A percentile compares a stretch with the other conserved stretches of the same genome.
These are phyloP conservation scores for Byasa hedistus DNA, from an alignment of 2,888 invertebrate species.

Conservation along the genomic window DNA sequence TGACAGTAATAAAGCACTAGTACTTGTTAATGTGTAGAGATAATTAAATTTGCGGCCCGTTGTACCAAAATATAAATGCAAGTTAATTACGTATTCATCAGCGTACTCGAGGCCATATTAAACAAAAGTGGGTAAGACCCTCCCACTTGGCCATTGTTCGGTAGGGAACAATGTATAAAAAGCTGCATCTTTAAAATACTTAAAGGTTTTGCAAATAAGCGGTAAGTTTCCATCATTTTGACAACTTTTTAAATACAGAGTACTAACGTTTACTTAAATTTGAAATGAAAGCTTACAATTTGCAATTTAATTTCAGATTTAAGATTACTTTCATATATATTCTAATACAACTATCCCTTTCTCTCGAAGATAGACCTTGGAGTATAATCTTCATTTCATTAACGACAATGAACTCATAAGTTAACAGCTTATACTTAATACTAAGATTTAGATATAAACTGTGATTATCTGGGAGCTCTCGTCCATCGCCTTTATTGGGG, in stretches of 20 bases:
- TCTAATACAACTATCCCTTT: no score
- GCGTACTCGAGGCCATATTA: constrained; percentile 13
- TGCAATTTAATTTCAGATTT: background rate
- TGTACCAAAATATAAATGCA: constrained; percentile 3
- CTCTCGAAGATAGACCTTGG: no score
- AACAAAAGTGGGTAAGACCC: constrained; percentile 13
- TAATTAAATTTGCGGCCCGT: constrained; percentile 15
- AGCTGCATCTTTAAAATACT: constrained; percentile 8
- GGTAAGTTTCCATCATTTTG: constrained; percentile 4
- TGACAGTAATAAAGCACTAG: background rate
- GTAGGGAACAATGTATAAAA: constrained; percentile 24
- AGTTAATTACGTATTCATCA: constrained; percentile 19
- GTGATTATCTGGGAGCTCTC: background rate
- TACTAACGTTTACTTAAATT: background rate
- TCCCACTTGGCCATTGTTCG: constrained; percentile 24
- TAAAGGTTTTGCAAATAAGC: constrained; percentile 12
- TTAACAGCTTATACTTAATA: background rate
- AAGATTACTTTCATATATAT: no score
- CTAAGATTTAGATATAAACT: background rate
- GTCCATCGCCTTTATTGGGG: background rate
- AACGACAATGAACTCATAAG: background rate
- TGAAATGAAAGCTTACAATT: background rate
- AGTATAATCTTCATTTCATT: no score
- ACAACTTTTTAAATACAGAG: background rate
- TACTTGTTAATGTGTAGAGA: constrained; percentile 7